Evolutionary conservation across 2,888 invertebrate genomes (phyloP), one percentile per base, ranked within the genome.

Genomic region (Plagiodera versicolora): DNA sequence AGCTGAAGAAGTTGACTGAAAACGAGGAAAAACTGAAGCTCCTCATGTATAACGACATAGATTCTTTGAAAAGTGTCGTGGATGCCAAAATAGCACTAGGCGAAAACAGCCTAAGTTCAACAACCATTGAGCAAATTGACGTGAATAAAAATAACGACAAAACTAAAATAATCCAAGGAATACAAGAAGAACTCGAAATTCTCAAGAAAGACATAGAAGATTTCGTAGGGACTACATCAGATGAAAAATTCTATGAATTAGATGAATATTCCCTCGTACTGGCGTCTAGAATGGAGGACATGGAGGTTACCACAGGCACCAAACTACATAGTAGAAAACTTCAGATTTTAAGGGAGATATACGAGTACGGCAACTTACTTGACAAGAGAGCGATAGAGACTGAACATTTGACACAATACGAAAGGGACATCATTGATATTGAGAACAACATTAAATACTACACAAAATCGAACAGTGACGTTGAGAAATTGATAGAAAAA

Each of bases 371-470:
- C 18, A 61, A 69, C 50, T 53, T 69, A 11, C 57, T 73, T 24
- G 72, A 71, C 16, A 64, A 68, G 24, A 58, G 69, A 54, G 64
- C 69, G 20, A 58, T 60, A 10, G 64, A 70, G 56, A 67, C 66
- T 11, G 66, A 70, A 50, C 58, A 67, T n/a, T 39, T 73, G 8
- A 44, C 65, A 28, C 50, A 65, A n/a, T 55, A 68, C n/a, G 72
- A 73, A 54, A 58, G 64, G 24, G 58, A 61, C n/a, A 56, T 67
- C 30, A 47, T 58, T 16, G 66, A 64, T 16, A 63, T 68, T 18
- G 53, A 61, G 30, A 61, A 48, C 28, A 61, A 64, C 48, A 58
- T 61, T 24, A 53, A 52, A 9, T 52, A 56, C 14, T 61, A 61
- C 18, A 46, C 56, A 16, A 58, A 53, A 19, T 56, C 61, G 8